A percentile compares a stretch with the other conserved stretches of the same genome.
phyloP scores from a whole-genome alignment of 2,888 invertebrate genomes.

The Emmelina monodactyla region DNA sequence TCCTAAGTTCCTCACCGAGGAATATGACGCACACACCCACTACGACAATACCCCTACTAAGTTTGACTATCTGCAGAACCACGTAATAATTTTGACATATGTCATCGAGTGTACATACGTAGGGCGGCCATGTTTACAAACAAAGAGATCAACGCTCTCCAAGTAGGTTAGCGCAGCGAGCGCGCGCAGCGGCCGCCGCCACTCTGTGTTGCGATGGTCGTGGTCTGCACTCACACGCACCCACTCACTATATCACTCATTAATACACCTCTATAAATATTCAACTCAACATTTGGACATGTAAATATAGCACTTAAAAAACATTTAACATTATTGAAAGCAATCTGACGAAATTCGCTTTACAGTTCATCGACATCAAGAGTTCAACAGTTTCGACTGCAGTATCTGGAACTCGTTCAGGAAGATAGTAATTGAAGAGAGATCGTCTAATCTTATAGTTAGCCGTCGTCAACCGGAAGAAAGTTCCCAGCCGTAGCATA shows the following conservation, averaged over 20 bases:
- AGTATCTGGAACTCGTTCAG: not conserved
- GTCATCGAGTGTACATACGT: slow-evolving; percentile 15
- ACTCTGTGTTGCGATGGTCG: slow-evolving; percentile 58
- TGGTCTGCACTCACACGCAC: slow-evolving; percentile 25
- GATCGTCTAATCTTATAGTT: no score
- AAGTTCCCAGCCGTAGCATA: slow-evolving; percentile 59
- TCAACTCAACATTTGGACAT: not conserved
- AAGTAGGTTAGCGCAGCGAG: slow-evolving; percentile 57
- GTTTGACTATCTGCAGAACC: no score
- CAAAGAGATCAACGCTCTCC: slow-evolving; percentile 63
- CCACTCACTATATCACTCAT: not conserved
- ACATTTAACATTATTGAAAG: no score
- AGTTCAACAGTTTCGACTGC: not conserved
- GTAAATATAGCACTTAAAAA: no score
- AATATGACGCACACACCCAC: no score
- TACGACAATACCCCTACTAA: no score
- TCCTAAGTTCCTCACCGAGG: no score
- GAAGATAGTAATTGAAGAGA: slow-evolving; percentile 24
- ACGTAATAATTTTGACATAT: no score
- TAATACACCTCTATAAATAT: not conserved
- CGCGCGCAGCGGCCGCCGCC: slow-evolving; percentile 24
- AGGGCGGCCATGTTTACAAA: slow-evolving; percentile 59
- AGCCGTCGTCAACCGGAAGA: slow-evolving; percentile 48
- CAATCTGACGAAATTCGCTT: no score
- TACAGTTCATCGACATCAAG: slow-evolving; percentile 1